A percentile compares a stretch with the other conserved stretches of the same genome.
phyloP scores from a whole-genome alignment of 2,797 vertebrate species.

The Sebastes matsubarae region DNA sequence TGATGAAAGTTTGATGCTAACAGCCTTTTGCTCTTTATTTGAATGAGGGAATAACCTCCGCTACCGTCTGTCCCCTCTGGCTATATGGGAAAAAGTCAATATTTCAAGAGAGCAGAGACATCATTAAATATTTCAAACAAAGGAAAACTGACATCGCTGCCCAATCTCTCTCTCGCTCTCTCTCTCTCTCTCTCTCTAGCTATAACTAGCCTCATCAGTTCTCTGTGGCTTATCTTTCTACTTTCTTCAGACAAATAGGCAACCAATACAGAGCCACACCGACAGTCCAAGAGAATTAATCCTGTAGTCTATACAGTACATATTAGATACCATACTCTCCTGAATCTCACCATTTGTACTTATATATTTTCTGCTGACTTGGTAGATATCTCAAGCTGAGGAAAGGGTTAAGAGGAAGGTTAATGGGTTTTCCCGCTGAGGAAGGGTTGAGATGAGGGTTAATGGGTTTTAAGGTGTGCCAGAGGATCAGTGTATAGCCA shows the following conservation, averaged over 20 bases:
- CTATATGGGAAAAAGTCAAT: constrained; percentile 72
- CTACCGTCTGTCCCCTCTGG: constrained; percentile 57
- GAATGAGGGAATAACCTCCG: constrained; percentile 62
- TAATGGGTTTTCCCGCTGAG: constrained; percentile 60
- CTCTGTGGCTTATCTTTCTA: neutral
- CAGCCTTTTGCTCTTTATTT: constrained; percentile 79
- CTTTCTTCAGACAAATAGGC: neutral
- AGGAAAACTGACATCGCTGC: constrained; percentile 66
- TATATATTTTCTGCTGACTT: constrained; percentile 42
- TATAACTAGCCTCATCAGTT: neutral
- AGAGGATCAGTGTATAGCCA: constrained; percentile 50
- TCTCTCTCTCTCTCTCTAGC: neutral
- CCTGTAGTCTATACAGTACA: neutral
- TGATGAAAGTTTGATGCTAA: constrained; percentile 80
- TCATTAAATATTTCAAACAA: constrained; percentile 83
- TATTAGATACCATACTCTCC: neutral
- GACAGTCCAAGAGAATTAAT: neutral
- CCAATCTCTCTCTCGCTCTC: neutral
- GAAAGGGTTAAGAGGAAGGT: constrained; percentile 60
- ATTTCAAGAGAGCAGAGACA: constrained; percentile 72
- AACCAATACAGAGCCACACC: neutral
- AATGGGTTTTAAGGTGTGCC: constrained; percentile 74
- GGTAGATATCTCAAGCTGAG: constrained; percentile 22
- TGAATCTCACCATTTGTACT: neutral
- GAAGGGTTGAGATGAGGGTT: constrained; percentile 60